Percentiles rank a stretch among this genome's conserved stretches.
phyloP scores from a whole-genome alignment of 2,797 vertebrate genomes.

The Cyprinella venusta region DNA sequence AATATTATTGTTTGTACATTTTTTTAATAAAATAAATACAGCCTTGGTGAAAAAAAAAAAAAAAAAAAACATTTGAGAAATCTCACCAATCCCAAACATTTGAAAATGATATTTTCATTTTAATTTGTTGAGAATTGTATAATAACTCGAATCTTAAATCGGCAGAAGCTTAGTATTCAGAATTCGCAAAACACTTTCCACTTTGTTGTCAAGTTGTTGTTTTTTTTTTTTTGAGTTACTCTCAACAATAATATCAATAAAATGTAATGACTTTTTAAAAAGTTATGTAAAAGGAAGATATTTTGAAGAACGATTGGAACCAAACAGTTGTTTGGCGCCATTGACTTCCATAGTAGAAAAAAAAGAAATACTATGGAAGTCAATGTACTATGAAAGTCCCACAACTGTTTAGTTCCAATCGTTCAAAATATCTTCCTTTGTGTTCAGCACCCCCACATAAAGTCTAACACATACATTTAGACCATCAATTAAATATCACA shows the following conservation, averaged over 20 bases:
- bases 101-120: background rate
- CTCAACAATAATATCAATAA: background rate
- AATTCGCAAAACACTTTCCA: background rate
- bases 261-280: background rate
- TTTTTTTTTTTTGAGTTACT: background rate
- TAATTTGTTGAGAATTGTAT: background rate
- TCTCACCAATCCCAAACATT: background rate
- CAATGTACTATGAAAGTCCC: too few relatives aligned
- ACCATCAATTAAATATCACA: background rate
- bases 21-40: too few relatives aligned
- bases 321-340: too few relatives aligned
- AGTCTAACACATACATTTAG: constrained; percentile 7
- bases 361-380: too few relatives aligned
- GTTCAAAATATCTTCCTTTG: too few relatives aligned
- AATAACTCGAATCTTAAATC: background rate
- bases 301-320: too few relatives aligned
- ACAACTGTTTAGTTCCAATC: too few relatives aligned
- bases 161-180: background rate
- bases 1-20: background rate
- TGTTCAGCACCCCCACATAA: background rate
- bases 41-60: too few relatives aligned
- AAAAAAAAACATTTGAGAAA: background rate
- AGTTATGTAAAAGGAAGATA: too few relatives aligned
- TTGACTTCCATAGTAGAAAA: too few relatives aligned
- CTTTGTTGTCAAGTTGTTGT: background rate